These are phyloP conservation scores for Agrochola lota DNA, from an alignment of 2,888 invertebrate species.

Conservation along the genomic window DNA sequence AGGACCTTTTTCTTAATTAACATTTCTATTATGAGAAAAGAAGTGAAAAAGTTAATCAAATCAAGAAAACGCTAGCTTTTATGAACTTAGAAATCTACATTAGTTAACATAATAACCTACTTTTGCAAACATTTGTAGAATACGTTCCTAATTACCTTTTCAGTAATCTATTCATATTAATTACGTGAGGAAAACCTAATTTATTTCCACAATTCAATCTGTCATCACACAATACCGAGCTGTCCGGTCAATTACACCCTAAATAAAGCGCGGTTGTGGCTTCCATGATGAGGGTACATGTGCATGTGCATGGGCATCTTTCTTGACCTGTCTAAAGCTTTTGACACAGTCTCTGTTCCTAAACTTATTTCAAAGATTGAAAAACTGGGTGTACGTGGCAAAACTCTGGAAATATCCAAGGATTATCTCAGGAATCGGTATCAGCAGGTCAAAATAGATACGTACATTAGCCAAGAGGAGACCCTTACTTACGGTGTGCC, in stretches of 20 bases:
- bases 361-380: no score
- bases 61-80: neutral
- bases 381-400: no score
- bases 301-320: no score
- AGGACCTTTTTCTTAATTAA: neutral
- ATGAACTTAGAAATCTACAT: neutral
- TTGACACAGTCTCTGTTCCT: no score
- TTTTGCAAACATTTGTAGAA: neutral
- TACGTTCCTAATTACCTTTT: neutral
- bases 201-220: neutral
- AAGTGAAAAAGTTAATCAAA: neutral
- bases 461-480: no score
- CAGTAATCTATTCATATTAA: neutral
- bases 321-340: no score
- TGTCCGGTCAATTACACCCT: neutral
- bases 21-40: neutral
- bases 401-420: no score
- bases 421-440: no score
- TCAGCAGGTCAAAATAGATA: no score
- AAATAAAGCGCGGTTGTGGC: neutral
- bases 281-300: constrained; percentile 1
- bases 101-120: no score
- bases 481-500: no score
- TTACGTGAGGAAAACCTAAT: neutral
- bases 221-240: neutral